These are phyloP conservation scores for Apistogramma diplotaenia DNA, from an alignment of 2,113 vertebrate genomes.

Conservation along the genomic window DNA sequence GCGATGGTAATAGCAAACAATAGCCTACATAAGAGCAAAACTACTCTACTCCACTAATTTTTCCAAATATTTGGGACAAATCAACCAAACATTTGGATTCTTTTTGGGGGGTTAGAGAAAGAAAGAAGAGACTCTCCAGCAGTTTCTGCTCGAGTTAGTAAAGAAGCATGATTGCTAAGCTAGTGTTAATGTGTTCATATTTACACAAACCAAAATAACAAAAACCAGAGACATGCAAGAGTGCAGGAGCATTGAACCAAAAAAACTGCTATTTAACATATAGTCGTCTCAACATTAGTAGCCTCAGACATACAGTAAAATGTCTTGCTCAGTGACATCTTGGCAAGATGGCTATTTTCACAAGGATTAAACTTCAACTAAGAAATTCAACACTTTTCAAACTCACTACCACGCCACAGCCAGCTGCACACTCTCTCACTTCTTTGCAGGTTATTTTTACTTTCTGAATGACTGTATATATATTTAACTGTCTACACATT, in stretches of 20 bases:
- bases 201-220: not conserved
- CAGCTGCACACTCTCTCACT: not conserved
- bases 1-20: too few species aligned
- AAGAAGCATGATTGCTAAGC: not conserved
- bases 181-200: not conserved
- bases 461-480: not conserved
- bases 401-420: not conserved
- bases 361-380: not conserved
- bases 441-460: not conserved
- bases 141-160: too few species aligned
- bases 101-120: not conserved
- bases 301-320: not conserved
- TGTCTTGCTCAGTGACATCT: not conserved
- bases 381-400: not conserved
- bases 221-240: not conserved
- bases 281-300: not conserved
- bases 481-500: not conserved
- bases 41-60: too few species aligned
- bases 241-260: not conserved
- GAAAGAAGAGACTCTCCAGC: not conserved
- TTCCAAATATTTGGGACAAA: too few species aligned
- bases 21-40: too few species aligned
- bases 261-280: not conserved
- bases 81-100: not conserved
- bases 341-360: not conserved